Evolutionary conservation across 1,140 invertebrate genomes (phyloP).

Genomic region (Aphelinus atriplicis): DNA sequence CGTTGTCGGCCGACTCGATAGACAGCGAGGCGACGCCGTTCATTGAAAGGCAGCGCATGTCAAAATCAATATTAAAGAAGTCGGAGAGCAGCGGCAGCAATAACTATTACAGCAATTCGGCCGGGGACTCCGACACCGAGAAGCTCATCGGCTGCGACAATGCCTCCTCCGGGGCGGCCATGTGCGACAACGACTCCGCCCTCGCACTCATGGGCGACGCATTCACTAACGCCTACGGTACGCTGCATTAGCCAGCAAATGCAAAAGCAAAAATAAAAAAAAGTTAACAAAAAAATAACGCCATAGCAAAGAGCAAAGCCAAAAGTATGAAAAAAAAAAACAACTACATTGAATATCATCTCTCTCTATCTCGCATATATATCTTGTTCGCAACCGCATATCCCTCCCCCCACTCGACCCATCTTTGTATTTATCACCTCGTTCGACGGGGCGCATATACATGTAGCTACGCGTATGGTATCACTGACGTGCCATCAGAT

Average conservation of each 20-base stretch:
- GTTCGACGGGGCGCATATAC: too few species aligned
- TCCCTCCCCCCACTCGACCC: too few species aligned
- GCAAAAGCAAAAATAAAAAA: too few species aligned
- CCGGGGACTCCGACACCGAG: constrained; percentile 79
- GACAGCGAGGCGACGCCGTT: constrained; percentile 72
- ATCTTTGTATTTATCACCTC: too few species aligned
- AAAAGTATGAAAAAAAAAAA: too few species aligned
- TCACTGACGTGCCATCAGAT: too few species aligned
- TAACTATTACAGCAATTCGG: constrained; percentile 60
- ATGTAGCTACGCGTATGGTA: too few species aligned
- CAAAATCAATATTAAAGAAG: constrained; percentile 84
- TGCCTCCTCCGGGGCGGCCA: constrained; percentile 64
- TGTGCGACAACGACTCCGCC: constrained; percentile 65
- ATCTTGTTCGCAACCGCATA: too few species aligned
- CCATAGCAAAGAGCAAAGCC: too few species aligned
- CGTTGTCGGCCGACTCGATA: constrained; percentile 77
- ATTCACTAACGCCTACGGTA: constrained; percentile 57
- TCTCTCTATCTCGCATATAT: too few species aligned
- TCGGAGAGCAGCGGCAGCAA: constrained; percentile 71
- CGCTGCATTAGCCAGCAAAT: constrained; percentile 25
- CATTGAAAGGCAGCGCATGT: constrained; percentile 72
- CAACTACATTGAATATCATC: too few species aligned
- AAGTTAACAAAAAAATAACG: too few species aligned
- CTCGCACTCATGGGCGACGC: constrained; percentile 46
- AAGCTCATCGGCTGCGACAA: constrained; percentile 75